A percentile compares a stretch with the other conserved stretches of the same genome.
Evolutionary conservation across 2,113 vertebrate genomes (phyloP).

Genomic region (Albula glossodonta): DNA sequence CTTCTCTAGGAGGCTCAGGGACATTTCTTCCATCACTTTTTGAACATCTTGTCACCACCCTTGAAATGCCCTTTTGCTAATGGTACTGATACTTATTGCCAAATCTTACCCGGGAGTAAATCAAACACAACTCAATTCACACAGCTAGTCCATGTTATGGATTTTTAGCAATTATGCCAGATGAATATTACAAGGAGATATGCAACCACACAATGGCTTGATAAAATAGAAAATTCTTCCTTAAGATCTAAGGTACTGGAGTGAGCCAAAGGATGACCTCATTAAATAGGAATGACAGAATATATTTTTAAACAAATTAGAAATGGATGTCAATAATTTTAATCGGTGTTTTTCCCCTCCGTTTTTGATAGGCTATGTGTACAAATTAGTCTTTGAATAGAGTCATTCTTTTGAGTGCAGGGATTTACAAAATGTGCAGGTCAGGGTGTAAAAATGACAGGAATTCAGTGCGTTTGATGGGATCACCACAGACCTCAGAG

Average conservation of each 20-base stretch:
- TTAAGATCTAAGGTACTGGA: background rate
- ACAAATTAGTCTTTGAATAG: background rate
- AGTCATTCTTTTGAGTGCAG: background rate
- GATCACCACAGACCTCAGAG: background rate
- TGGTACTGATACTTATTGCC: background rate
- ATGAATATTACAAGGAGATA: background rate
- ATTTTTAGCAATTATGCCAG: background rate
- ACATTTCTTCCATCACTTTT: background rate
- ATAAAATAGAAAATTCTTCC: background rate
- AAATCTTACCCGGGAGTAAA: background rate
- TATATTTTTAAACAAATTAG: background rate
- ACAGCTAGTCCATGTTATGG: background rate
- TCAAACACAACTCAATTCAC: background rate
- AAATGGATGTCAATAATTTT: slow-evolving; percentile 5
- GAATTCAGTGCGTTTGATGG: background rate
- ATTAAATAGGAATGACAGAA: background rate
- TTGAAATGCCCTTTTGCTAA: slow-evolving; percentile 9
- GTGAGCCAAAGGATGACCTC: background rate
- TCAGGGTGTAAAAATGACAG: background rate
- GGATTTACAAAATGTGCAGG: background rate
- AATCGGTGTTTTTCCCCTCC: background rate
- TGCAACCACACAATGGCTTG: background rate
- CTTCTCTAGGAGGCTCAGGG: background rate
- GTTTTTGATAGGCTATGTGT: background rate
- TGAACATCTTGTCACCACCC: background rate